Evolutionary conservation across 1,140 invertebrate species (phyloP).

Genomic region (Lanistes nyassanus): DNA sequence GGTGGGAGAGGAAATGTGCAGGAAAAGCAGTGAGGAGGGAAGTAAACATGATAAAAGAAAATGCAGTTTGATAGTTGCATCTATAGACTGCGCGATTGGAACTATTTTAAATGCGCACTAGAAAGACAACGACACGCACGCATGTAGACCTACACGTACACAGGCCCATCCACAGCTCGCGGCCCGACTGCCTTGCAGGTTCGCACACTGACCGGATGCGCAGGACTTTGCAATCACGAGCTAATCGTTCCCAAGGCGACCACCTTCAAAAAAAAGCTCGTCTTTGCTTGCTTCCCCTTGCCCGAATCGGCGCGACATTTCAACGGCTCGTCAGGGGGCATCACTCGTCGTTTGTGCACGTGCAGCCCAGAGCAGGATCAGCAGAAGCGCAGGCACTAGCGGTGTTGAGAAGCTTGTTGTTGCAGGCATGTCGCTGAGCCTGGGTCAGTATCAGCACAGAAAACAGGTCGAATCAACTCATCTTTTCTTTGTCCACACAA

Average conservation of each 20-base stretch:
- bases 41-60: not conserved
- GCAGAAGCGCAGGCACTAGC: not conserved
- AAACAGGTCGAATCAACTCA: too few relatives aligned
- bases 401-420: too few relatives aligned
- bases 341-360: not conserved
- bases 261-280: not conserved
- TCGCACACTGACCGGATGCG: not conserved
- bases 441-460: too few relatives aligned
- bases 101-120: not conserved
- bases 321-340: not conserved
- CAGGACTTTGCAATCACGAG: not conserved
- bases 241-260: conserved; percentile 2
- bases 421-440: too few relatives aligned
- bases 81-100: too few relatives aligned
- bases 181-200: too few relatives aligned
- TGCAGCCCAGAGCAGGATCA: not conserved
- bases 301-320: not conserved
- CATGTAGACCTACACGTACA: not conserved
- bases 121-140: too few relatives aligned
- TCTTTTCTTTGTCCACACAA: too few relatives aligned
- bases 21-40: not conserved
- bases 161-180: not conserved
- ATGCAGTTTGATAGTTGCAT: too few relatives aligned
- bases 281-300: not conserved
- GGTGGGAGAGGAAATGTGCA: not conserved